phyloP scores from a whole-genome alignment of 2,113 vertebrate genomes.

The Scopus umbretta region DNA sequence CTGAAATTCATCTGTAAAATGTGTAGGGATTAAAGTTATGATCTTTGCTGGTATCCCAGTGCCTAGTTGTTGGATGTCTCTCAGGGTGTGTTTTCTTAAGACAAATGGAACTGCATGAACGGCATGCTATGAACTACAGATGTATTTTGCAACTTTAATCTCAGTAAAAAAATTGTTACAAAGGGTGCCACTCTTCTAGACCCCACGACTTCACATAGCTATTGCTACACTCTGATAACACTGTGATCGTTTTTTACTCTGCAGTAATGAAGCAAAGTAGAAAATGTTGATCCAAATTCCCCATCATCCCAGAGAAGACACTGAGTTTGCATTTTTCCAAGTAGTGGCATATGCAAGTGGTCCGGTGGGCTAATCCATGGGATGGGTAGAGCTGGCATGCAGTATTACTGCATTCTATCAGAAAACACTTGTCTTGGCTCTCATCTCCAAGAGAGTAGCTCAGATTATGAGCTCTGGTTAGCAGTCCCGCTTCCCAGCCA shows the following conservation, averaged over 20 bases:
- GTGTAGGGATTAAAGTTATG: neutral
- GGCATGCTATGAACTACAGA: neutral
- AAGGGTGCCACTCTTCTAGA: neutral
- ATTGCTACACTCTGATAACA: neutral
- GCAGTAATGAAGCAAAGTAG: neutral
- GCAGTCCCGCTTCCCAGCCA: neutral
- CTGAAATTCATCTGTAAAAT: neutral
- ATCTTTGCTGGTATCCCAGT: neutral
- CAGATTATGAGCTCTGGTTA: neutral
- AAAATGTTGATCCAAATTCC: neutral
- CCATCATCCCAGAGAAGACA: neutral
- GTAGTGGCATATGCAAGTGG: fast-evolving
- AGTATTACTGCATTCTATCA: neutral
- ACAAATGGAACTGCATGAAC: neutral
- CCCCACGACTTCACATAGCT: neutral
- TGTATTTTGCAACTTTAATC: neutral
- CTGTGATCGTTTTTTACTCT: neutral
- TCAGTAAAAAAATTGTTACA: neutral
- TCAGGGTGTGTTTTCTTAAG: neutral
- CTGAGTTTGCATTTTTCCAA: neutral
- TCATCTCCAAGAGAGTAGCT: neutral
- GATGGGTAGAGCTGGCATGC: neutral
- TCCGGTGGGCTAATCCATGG: neutral
- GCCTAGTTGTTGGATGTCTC: neutral
- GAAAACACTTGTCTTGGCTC: neutral